Evolutionary conservation across 92 coral and sea anemone species (phyloP), one percentile per base, ranked within the genome.

Genomic region (Pocillopora grandis): DNA sequence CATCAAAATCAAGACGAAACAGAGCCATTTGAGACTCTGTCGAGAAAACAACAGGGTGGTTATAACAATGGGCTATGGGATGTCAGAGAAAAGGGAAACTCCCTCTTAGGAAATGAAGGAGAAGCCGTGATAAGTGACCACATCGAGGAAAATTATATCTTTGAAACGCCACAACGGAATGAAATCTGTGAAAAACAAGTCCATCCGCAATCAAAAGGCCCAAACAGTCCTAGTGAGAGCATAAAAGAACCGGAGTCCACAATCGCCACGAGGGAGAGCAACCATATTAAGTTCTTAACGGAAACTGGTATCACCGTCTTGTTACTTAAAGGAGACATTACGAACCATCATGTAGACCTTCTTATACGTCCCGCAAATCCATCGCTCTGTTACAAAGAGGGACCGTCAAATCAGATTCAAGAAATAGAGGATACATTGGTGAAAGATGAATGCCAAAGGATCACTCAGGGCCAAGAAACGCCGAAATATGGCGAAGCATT

Each of bases 311-410:
- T 81, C 37, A 58, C 23, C 10, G 77, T 81, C 19, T 5, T 9
- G 59, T 59, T 81, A 61, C 55, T 60, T 65, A 78, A 85, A 58
- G 98, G 91, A 20, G 93, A 94, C 57, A 85, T 94, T 58, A 85
- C 92, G 35, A 69, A 84, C 57, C 92, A 90, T 62, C 10, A 67
- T 3, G 92, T 72, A 10, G 93, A 94, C 35, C 87, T 87, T 49
- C 87, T 94, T 56, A 89, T 94, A 36, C 87, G 89, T 83, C 90
- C 98, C 18, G 87, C 95, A 0, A 92, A 91, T 72, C 58, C 80
- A 71, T 42, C 67, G 2, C 88, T 94, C 9, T 88, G 85, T 58
- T 88, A 86, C 52, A 31, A 59, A 13, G 92, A 81, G 31, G 95
- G 93, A 10, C 11, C 88, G 31, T 84, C 93, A 37, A 85, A 82